Evolutionary conservation across 2,113 vertebrate species (phyloP).

Genomic region (Lathamus discolor): DNA sequence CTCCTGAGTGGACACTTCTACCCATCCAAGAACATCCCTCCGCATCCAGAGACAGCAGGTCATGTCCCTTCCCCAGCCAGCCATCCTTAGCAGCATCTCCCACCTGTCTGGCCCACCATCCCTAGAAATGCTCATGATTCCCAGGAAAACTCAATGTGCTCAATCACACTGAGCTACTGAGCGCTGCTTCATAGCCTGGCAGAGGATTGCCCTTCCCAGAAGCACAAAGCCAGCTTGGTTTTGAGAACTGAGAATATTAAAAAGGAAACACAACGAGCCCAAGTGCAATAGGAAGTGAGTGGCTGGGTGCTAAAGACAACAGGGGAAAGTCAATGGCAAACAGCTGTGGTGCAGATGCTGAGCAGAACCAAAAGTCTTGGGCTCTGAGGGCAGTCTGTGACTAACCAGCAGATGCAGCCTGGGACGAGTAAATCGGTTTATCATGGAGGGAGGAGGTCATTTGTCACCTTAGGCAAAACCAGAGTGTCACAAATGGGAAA

Average conservation of each 20-base stretch:
- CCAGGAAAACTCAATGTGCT: not conserved
- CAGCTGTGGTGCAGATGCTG: slow-evolving; percentile 49
- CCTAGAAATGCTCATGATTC: not conserved
- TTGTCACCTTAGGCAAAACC: slow-evolving; percentile 40
- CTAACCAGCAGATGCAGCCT: not conserved
- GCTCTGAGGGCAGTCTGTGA: not conserved
- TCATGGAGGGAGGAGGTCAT: not conserved
- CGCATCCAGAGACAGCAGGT: not conserved
- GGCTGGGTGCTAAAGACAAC: not conserved
- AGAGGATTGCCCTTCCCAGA: not conserved
- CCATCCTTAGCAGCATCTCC: not conserved
- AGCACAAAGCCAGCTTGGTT: not conserved
- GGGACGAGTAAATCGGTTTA: not conserved
- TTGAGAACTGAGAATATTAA: not conserved
- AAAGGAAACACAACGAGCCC: not conserved
- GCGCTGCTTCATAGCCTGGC: not conserved
- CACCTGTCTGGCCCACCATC: not conserved
- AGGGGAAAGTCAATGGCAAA: slow-evolving; percentile 31
- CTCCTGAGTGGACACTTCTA: not conserved
- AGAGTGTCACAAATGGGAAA: not conserved
- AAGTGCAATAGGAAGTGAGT: not conserved
- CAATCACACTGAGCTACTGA: rapidly evolving
- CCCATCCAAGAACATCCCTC: not conserved
- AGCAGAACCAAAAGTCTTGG: not conserved
- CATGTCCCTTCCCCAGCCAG: not conserved